Evolutionary conservation across 2,113 vertebrate species (phyloP).

Genomic region (Fulica atra): DNA sequence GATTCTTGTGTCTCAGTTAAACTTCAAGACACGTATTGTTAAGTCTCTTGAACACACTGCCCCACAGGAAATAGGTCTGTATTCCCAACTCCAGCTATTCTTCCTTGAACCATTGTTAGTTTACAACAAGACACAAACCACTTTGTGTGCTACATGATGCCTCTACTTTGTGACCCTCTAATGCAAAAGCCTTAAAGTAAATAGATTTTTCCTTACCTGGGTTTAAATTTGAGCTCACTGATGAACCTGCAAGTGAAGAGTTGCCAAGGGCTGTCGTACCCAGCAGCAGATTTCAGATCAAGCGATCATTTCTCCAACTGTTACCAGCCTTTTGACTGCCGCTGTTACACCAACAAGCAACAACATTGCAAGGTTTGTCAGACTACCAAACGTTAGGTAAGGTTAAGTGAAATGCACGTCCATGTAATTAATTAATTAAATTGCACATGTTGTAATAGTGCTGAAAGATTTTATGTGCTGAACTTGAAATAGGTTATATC

Average conservation of each 20-base stretch:
- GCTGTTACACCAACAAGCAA: background rate
- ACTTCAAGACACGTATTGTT: background rate
- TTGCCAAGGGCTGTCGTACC: background rate
- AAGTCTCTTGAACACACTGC: background rate
- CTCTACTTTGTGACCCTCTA: background rate
- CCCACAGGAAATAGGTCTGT: background rate
- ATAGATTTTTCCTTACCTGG: background rate
- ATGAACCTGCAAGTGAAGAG: background rate
- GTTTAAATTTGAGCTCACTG: background rate
- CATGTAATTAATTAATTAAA: background rate
- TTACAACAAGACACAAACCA: background rate
- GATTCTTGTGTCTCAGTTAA: background rate
- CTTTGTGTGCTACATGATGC: background rate
- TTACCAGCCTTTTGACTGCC: background rate
- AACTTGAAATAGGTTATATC: background rate
- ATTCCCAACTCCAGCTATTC: background rate
- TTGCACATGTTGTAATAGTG: background rate
- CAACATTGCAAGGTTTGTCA: background rate
- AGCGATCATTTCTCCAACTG: background rate
- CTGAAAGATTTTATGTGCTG: slow-evolving; percentile 16
- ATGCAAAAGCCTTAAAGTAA: background rate
- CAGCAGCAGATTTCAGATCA: background rate
- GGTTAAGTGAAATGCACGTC: background rate
- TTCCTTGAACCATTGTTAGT: background rate
- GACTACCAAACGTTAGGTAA: background rate